Evolutionary conservation across 1,140 invertebrate species (phyloP).

Genomic region (Ylistrum balloti): DNA sequence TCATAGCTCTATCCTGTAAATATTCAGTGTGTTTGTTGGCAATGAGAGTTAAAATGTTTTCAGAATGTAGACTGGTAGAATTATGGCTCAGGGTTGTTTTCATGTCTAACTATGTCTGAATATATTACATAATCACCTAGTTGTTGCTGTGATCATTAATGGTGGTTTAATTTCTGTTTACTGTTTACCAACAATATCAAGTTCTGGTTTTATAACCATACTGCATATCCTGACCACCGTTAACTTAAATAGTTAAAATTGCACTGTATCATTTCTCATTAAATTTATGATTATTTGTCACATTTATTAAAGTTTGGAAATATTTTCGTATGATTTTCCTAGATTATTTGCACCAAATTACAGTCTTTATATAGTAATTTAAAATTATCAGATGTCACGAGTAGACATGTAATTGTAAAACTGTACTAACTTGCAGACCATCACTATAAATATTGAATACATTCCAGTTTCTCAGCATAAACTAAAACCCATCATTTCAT

Average conservation of each 20-base stretch:
- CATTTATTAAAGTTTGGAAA: not conserved
- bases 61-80: not conserved
- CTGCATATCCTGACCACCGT: not conserved
- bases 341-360: too few species aligned
- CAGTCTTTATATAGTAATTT: not conserved
- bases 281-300: not conserved
- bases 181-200: not conserved
- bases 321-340: too few species aligned
- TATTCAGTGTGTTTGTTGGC: not conserved
- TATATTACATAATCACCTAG: not conserved
- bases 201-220: not conserved
- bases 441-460: not conserved
- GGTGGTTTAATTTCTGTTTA: not conserved
- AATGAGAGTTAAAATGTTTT: not conserved
- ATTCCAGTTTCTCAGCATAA: slow-evolving; percentile 25
- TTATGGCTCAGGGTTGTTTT: slow-evolving; percentile 3
- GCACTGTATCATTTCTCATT: not conserved
- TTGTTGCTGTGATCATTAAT: not conserved
- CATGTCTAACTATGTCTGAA: not conserved
- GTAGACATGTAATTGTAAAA: not conserved
- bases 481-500: slow-evolving; percentile 19
- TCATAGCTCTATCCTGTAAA: not conserved
- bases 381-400: not conserved
- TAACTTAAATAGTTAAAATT: not conserved
- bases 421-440: not conserved